Base-by-base conservation (phyloP, 2,888 invertebrate genomes). In the Subacronicta megacephala region DNA sequence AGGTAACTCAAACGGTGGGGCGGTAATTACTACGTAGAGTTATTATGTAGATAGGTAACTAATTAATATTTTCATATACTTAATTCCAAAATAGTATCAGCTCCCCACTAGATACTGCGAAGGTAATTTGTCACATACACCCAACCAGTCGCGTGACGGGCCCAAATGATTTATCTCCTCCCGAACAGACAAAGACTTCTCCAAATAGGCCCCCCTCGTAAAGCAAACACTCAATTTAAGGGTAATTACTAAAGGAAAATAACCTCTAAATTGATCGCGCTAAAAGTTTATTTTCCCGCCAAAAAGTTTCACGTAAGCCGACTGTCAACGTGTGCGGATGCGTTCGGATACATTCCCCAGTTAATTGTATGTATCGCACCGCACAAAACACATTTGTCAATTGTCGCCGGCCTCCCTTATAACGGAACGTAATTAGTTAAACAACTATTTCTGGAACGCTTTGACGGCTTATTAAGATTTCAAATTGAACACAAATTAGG, bases 381-480 rank as follows among this genome's bases (percentile, higher is more conserved):
- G 84, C 85, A 82, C 85, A 83, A 83, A 89, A 89, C 88, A 82
- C 93, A 93, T 94, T 93, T 93, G 89, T 94, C 93, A 93, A 93
- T 94, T 92, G 93, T 91, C 93, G 90, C 87, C 78, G 76, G 64
- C 81, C 83, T 72, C 83, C 83, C 83, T 84, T 84, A 81, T 85
- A 87, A 86, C 83, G 82, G 81, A 78, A 83, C 83, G 78, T 90
- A 93, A 93, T 93, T 93, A 93, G 91, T 92, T 86, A 88, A 80
- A 76, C 64, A 82, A 80, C 85, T 94, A 93, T 93, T 93, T 89
- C 87, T 70, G 90, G 90, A 89, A 82, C 90, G 87, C 90, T 92
- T 91, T 92, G 93, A 92, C 93, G 92, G 93, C 92, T 93, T 92
- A 92, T 93, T 94, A 94, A 90, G 87, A 89, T 91, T 90, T 91